Evolutionary conservation across 2,888 invertebrate genomes (phyloP), one percentile per base, ranked within the genome.

Genomic region (Eristalis tenax): DNA sequence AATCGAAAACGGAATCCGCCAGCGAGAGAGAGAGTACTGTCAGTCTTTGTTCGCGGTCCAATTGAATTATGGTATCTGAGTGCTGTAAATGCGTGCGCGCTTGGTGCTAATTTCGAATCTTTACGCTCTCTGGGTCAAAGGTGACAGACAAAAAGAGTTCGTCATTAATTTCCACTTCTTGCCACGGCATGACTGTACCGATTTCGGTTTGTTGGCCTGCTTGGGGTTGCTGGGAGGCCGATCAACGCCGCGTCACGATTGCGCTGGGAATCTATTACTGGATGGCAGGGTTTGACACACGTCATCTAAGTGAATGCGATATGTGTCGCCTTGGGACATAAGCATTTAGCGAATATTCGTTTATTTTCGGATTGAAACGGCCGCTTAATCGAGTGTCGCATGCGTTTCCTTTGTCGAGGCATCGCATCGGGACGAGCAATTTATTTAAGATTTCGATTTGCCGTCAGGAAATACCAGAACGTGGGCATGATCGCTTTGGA

Each of bases 61-160:
- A 92, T 92, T 92, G 92, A 92, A 90, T 92, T 92, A 92, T 92
- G 92, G 79, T 83, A 83, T 87, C 76, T 69, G 71, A 56, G 78
- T 89, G 82, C 80, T 76, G 89, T 90, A 90, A 89, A 90, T 89
- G 80, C 69, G 26, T 50, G 75, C 76, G 82, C 88, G 76, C 89
- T 82, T 89, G 88, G 68, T 89, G 88, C 83, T 83, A 80, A 84
- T 88, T 83, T 88, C 73, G 84, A 80, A 83, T 88, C 77, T 88
- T 88, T 76, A 88, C 84, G 89, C 84, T 89, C 85, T 63, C 74
- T 61, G 88, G 92, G 92, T 92, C 91, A 92, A 91, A 92, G 92
- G 90, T 92, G 90, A 91, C 91, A 92, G 92, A 92, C 92, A 91
- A 90, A 91, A 91, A 89, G 90, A 87, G 92, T 92, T 91, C 91